phyloP scores from a whole-genome alignment of 2,113 vertebrate genomes.

The Thunnus maccoyii region DNA sequence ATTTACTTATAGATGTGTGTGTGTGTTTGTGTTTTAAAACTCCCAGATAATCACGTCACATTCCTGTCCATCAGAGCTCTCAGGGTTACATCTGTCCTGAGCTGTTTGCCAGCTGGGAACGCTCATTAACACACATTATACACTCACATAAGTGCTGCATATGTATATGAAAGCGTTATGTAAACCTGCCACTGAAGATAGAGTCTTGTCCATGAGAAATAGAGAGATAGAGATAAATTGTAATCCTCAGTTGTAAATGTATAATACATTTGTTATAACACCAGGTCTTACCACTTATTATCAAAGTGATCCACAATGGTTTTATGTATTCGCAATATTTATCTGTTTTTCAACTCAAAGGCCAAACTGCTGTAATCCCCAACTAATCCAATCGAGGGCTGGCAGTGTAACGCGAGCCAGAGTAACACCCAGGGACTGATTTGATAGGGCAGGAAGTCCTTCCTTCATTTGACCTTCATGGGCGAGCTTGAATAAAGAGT shows the following conservation, averaged over 20 bases:
- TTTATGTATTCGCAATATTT: conserved; percentile 36
- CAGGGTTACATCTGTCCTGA: conserved; percentile 21
- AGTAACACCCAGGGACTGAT: conserved; percentile 39
- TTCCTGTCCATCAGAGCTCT: not conserved
- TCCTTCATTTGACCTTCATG: conserved; percentile 46
- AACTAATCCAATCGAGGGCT: conserved; percentile 53
- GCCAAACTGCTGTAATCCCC: conserved; percentile 55
- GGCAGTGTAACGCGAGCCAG: conserved; percentile 14
- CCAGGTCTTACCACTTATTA: not conserved
- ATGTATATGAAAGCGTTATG: conserved; percentile 22
- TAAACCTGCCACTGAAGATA: conserved; percentile 40
- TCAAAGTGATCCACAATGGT: conserved; percentile 11
- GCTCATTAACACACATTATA: not conserved
- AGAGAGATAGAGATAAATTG: not conserved
- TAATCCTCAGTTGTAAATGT: not conserved
- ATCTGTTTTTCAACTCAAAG: conserved; percentile 26
- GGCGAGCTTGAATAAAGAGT: conserved; percentile 41
- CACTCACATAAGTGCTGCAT: conserved; percentile 12
- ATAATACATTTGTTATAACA: not conserved
- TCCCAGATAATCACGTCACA: conserved; percentile 7
- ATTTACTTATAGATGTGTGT: not conserved
- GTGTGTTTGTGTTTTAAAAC: not conserved
- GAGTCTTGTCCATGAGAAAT: not conserved
- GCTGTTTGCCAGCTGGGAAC: conserved; percentile 27
- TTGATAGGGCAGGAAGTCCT: conserved; percentile 40